These are phyloP conservation scores for Onychorhynchus coronatus DNA, from an alignment of 2,113 vertebrate species.

Conservation along the genomic window DNA sequence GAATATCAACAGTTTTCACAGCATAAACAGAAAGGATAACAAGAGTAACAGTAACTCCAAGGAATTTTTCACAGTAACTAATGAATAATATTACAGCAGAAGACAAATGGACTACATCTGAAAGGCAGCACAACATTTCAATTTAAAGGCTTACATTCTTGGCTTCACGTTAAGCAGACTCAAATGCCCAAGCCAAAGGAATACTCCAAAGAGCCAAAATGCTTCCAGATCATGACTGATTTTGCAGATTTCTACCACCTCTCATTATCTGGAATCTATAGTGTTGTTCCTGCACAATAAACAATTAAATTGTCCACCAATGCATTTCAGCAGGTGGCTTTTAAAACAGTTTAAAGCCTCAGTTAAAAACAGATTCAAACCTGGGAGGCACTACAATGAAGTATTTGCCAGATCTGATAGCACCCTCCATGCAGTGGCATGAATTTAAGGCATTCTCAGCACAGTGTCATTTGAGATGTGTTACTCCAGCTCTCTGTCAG, in stretches of 20 bases:
- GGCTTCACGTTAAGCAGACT: neutral
- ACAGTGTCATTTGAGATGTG: neutral
- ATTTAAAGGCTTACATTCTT: neutral
- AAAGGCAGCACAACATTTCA: neutral
- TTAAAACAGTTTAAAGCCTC: neutral
- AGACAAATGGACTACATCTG: neutral
- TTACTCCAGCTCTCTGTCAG: neutral
- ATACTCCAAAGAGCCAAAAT: neutral
- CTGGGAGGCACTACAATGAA: neutral
- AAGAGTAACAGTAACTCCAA: conserved; percentile 7
- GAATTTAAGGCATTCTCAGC: neutral
- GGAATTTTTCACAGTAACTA: conserved; percentile 2
- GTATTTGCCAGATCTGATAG: neutral
- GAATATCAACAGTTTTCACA: conserved; percentile 43
- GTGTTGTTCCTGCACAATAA: neutral
- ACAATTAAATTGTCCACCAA: neutral
- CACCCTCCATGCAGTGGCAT: neutral
- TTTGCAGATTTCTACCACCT: neutral
- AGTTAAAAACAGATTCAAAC: neutral
- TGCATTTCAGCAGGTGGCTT: neutral
- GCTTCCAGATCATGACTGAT: neutral
- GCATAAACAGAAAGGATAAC: conserved; percentile 36
- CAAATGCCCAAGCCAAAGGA: neutral
- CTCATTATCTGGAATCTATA: neutral
- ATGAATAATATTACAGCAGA: neutral